Conservation (phyloP, 37 sponge, comb jelly and placozoan genomes). For the Hexactinellida sp. region DNA sequence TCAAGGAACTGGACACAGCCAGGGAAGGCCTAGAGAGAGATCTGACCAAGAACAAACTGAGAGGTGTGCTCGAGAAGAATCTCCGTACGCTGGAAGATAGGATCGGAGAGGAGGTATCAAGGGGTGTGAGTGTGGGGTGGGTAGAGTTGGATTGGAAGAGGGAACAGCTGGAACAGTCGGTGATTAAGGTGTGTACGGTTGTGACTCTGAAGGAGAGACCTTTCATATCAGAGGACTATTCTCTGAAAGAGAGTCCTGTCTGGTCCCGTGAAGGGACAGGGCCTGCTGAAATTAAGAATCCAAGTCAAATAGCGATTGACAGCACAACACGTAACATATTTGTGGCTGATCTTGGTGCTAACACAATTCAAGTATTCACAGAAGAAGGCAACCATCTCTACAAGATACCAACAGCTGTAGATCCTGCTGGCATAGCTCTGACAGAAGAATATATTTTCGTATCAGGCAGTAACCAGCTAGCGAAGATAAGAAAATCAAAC, state of each 20-base stretch:
- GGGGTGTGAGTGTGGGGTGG: background rate
- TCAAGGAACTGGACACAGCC: background rate
- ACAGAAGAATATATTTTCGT: background rate
- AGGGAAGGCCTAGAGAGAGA: conserved; percentile 8
- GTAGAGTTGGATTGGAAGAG: background rate
- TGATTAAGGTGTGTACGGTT: background rate
- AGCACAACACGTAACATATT: background rate
- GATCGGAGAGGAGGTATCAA: background rate
- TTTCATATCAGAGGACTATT: background rate
- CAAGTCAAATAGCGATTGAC: background rate
- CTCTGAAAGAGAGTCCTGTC: background rate
- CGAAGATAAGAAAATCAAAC: background rate
- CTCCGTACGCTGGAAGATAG: background rate
- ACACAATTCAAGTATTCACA: background rate
- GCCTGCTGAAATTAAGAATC: background rate
- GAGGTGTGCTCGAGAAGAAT: background rate
- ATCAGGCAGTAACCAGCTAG: background rate
- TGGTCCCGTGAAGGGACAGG: conserved; percentile 7
- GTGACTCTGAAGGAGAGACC: conserved; percentile 2
- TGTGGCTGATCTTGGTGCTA: background rate
- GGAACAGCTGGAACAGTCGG: background rate
- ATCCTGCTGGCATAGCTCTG: background rate
- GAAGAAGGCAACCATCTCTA: background rate
- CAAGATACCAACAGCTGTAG: background rate
- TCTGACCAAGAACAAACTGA: background rate